A percentile compares a stretch with the other conserved stretches of the same genome.
These are phyloP conservation scores for Alcedo quadribrachys DNA, from an alignment of 2,797 vertebrate genomes.

Conservation along the genomic window DNA sequence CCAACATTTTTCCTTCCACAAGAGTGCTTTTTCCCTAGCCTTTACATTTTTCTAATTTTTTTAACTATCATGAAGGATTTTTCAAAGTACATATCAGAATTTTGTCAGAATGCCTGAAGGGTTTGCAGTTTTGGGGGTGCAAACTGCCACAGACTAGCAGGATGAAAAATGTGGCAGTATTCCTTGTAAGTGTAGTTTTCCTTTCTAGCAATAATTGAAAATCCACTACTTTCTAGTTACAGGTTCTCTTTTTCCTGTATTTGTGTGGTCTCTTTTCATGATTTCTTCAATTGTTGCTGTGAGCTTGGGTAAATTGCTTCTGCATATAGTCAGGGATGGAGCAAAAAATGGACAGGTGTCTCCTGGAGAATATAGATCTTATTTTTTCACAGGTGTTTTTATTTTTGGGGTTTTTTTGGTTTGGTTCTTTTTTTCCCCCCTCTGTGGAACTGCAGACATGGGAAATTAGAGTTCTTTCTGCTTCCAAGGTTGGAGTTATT, in stretches of 20 bases:
- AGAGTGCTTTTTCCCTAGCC: neutral
- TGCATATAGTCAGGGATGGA: neutral
- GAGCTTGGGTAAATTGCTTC: neutral
- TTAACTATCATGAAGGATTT: neutral
- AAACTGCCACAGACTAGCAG: neutral
- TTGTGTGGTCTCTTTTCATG: neutral
- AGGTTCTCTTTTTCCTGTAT: neutral
- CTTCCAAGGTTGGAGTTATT: neutral
- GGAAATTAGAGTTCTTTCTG: neutral
- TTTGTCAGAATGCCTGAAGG: neutral
- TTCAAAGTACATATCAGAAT: neutral
- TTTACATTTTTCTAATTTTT: neutral
- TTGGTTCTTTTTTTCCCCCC: neutral
- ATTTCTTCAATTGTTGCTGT: neutral
- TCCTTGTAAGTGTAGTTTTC: neutral
- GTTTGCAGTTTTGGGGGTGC: fast-evolving
- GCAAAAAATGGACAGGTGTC: neutral
- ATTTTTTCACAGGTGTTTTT: neutral
- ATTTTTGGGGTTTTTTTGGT: no score
- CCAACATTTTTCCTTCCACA: neutral
- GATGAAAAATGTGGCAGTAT: neutral
- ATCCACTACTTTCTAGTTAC: neutral
- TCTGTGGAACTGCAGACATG: neutral
- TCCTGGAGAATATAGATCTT: neutral
- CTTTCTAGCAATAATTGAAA: neutral